phyloP scores from a whole-genome alignment of 1,140 invertebrate genomes.

The Tetramorium alpestre region DNA sequence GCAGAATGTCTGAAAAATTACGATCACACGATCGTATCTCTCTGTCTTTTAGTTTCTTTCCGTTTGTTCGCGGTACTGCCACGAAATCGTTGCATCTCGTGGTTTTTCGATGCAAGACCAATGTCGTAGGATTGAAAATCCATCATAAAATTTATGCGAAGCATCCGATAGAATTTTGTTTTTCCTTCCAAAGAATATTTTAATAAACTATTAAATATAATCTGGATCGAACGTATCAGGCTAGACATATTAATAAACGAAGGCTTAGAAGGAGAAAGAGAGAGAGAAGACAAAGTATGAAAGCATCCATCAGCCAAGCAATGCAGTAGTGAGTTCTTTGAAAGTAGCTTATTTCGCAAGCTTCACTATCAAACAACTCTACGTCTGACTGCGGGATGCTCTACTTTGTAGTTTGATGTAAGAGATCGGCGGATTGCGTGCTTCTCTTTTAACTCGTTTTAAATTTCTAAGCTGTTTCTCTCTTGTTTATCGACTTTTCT shows the following conservation, averaged over 20 bases:
- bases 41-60: constrained; percentile 45
- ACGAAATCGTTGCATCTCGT: neutral
- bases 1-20: constrained; percentile 73
- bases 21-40: constrained; percentile 65
- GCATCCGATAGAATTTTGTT: neutral
- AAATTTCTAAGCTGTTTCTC: constrained; percentile 48
- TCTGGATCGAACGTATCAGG: neutral
- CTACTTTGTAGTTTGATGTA: constrained; percentile 57
- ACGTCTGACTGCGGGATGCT: constrained; percentile 44
- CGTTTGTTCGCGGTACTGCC: neutral
- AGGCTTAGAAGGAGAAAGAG: neutral
- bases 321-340: constrained; percentile 15
- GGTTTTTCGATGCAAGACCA: neutral
- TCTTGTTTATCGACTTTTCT: constrained; percentile 56
- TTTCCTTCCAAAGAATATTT: neutral
- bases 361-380: constrained; percentile 41
- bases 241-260: constrained; percentile 27
- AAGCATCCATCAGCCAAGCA: constrained; percentile 18
- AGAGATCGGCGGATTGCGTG: constrained; percentile 57
- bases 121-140: neutral
- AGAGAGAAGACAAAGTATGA: neutral
- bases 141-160: neutral
- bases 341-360: constrained; percentile 51
- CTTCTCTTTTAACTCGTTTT: constrained; percentile 59
- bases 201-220: constrained; percentile 19